Base-by-base conservation (phyloP, 2,797 vertebrate species). In the Aselliscus stoliczkanus region DNA sequence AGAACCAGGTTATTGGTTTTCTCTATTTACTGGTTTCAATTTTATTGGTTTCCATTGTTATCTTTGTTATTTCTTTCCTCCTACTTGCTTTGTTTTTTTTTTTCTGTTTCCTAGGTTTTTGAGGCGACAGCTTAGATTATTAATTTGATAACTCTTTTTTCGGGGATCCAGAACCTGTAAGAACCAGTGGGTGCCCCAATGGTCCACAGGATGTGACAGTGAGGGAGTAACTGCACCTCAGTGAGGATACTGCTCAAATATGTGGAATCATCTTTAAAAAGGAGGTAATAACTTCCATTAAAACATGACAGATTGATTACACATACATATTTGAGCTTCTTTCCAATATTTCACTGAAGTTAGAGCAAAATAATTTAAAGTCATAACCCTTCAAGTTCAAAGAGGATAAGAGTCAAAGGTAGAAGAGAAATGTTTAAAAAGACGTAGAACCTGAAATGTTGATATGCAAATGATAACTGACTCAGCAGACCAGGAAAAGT, bases 331-430 rank as follows among this genome's bases (percentile, higher is more conserved):
- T 34, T 47, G 60, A 85, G 23, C 37, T 89, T 81, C 79, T 56
- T 95, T 92, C 39, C 29, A 86, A 76, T 29, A 81, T 27, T 47
- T 94, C 58, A 42, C 52, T 82, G 54, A 76, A 76, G 9, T 73
- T 42, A 84, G 62, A 72, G 39, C 56, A 37, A 89, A 89, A 64
- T 54, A 42, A 67, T 65, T 85, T 80, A 52, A 88, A 93, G 34
- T 82, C 69, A 81, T 52, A 62, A 75, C 54, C 21, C 1, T 27
- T 90, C 70, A 84, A 93, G 25, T 80, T 91, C 83, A 96, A 93
- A 91, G 20, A 75, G 23, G 65, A 31, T 52, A 34, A 94, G 34
- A 76, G 17, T 91, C 72, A 88, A 90, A 90, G 56, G 58, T 34
- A 31, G 17, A 90, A 80, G 64, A 80, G 7, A 90, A 20, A 73